phyloP scores from a whole-genome alignment of 2,113 vertebrate species.

The Macaca fascicularis region DNA sequence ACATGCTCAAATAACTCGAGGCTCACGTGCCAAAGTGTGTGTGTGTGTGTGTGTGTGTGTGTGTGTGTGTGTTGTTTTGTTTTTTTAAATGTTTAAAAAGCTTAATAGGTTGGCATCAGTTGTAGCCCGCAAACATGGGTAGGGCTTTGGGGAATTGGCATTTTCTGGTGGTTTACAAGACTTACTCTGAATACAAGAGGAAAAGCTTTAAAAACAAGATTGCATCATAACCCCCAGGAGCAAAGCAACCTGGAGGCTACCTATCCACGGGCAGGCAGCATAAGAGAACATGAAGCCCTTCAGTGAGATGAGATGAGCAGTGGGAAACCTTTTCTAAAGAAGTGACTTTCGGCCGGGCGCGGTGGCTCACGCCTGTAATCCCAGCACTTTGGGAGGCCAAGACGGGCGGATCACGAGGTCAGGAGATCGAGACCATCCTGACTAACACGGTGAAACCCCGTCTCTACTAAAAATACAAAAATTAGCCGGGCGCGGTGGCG shows the following conservation, averaged over 20 bases:
- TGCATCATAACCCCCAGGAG: neutral
- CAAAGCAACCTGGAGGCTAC: neutral
- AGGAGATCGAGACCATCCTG: too few species aligned
- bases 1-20: constrained; percentile 66
- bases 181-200: neutral
- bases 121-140: neutral
- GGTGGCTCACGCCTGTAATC: too few species aligned
- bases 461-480: too few species aligned
- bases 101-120: constrained; percentile 70
- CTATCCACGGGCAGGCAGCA: neutral
- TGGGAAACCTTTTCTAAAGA: neutral
- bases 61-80: neutral
- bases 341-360: neutral
- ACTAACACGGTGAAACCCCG: too few species aligned
- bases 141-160: constrained; percentile 51
- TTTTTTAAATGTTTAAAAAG: constrained; percentile 57
- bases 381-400: too few species aligned
- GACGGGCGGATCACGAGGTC: too few species aligned
- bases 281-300: neutral
- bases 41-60: neutral
- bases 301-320: fast-evolving
- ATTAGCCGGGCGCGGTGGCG: too few species aligned
- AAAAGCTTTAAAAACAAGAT: constrained; percentile 16
- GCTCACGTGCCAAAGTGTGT: constrained; percentile 85
- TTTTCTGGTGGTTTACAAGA: constrained; percentile 67